Conservation (phyloP, 1,140 invertebrate species). For the Drosophila athabasca region DNA sequence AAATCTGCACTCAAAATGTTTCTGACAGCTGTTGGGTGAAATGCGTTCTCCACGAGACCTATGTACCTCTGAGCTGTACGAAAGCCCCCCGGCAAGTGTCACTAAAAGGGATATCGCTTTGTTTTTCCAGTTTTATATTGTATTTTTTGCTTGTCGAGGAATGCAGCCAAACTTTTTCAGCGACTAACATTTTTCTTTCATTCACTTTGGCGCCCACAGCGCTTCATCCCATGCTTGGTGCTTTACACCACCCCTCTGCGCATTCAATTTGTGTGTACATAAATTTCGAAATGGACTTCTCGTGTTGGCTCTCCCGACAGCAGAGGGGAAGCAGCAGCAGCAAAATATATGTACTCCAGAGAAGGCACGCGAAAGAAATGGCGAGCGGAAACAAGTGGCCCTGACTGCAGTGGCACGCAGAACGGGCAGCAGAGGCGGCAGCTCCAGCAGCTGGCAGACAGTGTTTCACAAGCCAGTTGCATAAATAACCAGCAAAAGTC, state of each 20-base stretch:
- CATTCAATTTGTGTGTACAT: conserved; percentile 81
- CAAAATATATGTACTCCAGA: conserved; percentile 16
- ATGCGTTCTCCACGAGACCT: conserved; percentile 16
- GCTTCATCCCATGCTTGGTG: background rate
- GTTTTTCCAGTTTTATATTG: conserved; percentile 23
- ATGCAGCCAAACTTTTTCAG: conserved; percentile 56
- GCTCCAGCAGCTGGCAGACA: conserved; percentile 50
- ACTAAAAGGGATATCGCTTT: conserved; percentile 66
- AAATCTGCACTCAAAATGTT: too few species aligned
- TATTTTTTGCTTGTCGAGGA: conserved; percentile 58
- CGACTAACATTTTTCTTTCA: conserved; percentile 35
- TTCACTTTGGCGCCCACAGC: conserved; percentile 18
- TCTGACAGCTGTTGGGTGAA: background rate
- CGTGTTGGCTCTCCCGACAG: conserved; percentile 61
- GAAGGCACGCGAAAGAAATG: conserved; percentile 47
- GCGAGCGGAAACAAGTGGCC: conserved; percentile 69
- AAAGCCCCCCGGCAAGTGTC: conserved; percentile 48
- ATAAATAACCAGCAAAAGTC: conserved; percentile 70
- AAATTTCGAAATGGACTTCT: conserved; percentile 81
- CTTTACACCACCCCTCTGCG: conserved; percentile 8
- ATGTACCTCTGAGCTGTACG: conserved; percentile 2
- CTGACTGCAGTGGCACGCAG: conserved; percentile 33
- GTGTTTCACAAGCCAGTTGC: conserved; percentile 59
- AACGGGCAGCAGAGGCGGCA: conserved; percentile 9
- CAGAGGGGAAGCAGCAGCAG: conserved; percentile 12